phyloP scores from a whole-genome alignment of 2,113 vertebrate species.

The Galeopterus variegatus region DNA sequence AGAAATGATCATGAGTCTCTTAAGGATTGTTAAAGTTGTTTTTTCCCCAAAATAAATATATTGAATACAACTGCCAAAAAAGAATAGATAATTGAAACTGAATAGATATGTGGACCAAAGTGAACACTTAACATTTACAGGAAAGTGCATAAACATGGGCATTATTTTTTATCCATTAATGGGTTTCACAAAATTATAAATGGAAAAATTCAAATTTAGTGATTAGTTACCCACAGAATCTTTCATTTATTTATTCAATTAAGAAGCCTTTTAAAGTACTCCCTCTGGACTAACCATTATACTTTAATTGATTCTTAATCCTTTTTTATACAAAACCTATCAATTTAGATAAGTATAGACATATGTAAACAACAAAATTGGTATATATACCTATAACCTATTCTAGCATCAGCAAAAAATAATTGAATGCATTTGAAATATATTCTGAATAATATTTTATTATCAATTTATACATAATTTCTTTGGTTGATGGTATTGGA shows the following conservation, averaged over 20 bases:
- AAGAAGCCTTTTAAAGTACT: not conserved
- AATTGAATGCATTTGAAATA: not conserved
- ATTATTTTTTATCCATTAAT: not conserved
- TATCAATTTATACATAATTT: not conserved
- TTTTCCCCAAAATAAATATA: conserved; percentile 56
- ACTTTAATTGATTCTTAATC: not conserved
- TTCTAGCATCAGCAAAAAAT: not conserved
- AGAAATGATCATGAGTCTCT: conserved; percentile 39
- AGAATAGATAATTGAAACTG: not conserved
- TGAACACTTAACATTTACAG: conserved; percentile 9
- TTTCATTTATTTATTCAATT: conserved; percentile 54
- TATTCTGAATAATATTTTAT: not conserved
- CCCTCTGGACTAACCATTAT: not conserved
- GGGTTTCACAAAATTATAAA: conserved; percentile 18
- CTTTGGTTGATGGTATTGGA: not conserved
- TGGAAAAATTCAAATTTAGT: not conserved
- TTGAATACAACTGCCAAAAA: not conserved
- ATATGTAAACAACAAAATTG: not conserved
- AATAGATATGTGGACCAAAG: not conserved
- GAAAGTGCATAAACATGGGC: not conserved
- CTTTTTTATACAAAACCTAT: not conserved
- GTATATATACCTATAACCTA: not conserved
- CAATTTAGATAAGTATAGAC: not conserved
- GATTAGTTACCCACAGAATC: not conserved
- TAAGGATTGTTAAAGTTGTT: conserved; percentile 56